Evolutionary conservation across 2,888 invertebrate species (phyloP), one percentile per base, ranked within the genome.

Genomic region (Eupithecia exiguata): DNA sequence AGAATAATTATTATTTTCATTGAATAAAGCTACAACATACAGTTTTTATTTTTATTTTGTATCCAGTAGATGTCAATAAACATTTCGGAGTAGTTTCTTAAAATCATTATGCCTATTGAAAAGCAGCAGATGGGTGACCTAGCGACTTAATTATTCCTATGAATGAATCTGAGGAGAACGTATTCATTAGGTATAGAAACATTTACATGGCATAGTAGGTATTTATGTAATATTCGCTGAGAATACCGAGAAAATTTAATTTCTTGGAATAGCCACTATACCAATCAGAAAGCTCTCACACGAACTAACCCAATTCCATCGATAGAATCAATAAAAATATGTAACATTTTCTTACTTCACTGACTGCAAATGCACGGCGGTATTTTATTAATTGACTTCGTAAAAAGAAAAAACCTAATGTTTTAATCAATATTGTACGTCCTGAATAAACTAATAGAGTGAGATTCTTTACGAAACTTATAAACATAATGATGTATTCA

Each of bases 301-400:
- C 40, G 38, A 46, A 46, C n/a, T n/a, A 61, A 74, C 46, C 69
- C 74, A 74, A 71, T 71, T 69, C 67, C 61, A 61, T 74, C 49
- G 70, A 71, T 69, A 65, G 43, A 61, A 65, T 69, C 70, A 53
- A 65, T 67, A 30, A 70, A 70, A 68, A 30, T 53, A 65, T 71
- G 66, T 66, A 61, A 25, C 71, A 69, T 67, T 58, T 68, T 62
- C 65, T 35, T 35, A 36, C 68, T 74, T 63, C 65, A 35, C 21
- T 70, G 62, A 38, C 21, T 63, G 65, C 68, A 70, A 68, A 53
- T 70, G 46, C n/a, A 61, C 43, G 30, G 6, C 38, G 21, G 21
- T 7, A 67, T 38, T 73, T 36, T 30, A 53, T 69, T 73, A 40
- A 40, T 12, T 40, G 0, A 40, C 18, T 65, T 12, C 40, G 12